These are phyloP conservation scores for Tineola bisselliella DNA, from an alignment of 2,888 invertebrate species.

Conservation along the genomic window DNA sequence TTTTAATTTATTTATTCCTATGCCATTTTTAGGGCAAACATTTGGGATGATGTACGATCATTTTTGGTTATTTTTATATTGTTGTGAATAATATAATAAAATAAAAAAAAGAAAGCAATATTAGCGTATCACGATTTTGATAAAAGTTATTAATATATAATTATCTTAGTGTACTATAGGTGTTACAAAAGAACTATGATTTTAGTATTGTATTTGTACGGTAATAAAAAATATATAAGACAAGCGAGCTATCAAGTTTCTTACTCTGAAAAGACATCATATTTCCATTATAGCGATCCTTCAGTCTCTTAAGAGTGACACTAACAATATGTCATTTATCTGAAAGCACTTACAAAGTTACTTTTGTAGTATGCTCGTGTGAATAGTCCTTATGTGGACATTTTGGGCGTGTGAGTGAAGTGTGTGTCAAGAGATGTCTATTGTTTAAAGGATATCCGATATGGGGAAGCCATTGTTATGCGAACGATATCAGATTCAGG, in stretches of 20 bases:
- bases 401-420: background rate
- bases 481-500: background rate
- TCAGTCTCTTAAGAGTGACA: background rate
- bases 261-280: background rate
- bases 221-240: no score
- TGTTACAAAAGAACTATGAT: no score
- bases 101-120: no score
- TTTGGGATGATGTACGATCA: no score
- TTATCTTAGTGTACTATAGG: no score
- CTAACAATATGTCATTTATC: background rate
- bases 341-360: background rate
- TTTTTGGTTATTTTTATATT: no score
- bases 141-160: no score
- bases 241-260: background rate
- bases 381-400: background rate
- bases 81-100: no score
- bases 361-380: background rate
- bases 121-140: no score
- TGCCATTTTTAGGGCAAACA: no score
- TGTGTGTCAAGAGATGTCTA: background rate
- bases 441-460: background rate
- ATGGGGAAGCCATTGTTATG: background rate
- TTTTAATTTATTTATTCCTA: background rate
- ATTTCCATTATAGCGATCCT: constrained; percentile 2
- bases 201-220: no score